Conservation (phyloP, 92 coral and sea anemone species). For the Zoanthus solanderi region DNA sequence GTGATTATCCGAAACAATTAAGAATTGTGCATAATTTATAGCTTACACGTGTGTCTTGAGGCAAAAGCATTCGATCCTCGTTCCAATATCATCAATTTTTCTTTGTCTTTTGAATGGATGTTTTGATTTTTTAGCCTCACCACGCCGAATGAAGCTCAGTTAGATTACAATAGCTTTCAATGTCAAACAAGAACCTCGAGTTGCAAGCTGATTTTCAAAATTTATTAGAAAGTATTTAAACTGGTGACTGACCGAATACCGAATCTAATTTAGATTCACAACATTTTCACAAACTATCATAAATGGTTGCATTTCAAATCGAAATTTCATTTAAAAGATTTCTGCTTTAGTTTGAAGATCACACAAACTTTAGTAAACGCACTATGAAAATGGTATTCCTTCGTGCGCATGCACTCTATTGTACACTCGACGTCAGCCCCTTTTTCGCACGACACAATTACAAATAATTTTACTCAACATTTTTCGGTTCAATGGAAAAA, state of each 20-base stretch:
- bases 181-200: not conserved
- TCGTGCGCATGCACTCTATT: not conserved
- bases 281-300: no score
- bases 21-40: slow-evolving; percentile 28
- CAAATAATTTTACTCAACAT: not conserved
- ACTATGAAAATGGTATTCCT: not conserved
- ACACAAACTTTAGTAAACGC: not conserved
- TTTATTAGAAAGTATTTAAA: not conserved
- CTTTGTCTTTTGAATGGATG: not conserved
- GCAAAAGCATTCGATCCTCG: slow-evolving; percentile 4
- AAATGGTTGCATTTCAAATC: no score
- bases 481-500: slow-evolving; percentile 15
- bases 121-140: slow-evolving; percentile 19
- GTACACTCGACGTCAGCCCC: slow-evolving; percentile 6
- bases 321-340: no score
- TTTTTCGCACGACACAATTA: not conserved
- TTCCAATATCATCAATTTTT: slow-evolving; percentile 20
- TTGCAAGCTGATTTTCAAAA: not conserved
- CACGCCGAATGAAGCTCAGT: not conserved
- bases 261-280: no score
- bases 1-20: slow-evolving; percentile 9
- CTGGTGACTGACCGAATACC: not conserved
- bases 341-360: not conserved
- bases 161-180: not conserved
- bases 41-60: slow-evolving; percentile 23